Percentiles rank a stretch among this genome's conserved stretches.
These are phyloP conservation scores for Hypomecis atomaria DNA, from an alignment of 2,888 invertebrate genomes.

Conservation along the genomic window DNA sequence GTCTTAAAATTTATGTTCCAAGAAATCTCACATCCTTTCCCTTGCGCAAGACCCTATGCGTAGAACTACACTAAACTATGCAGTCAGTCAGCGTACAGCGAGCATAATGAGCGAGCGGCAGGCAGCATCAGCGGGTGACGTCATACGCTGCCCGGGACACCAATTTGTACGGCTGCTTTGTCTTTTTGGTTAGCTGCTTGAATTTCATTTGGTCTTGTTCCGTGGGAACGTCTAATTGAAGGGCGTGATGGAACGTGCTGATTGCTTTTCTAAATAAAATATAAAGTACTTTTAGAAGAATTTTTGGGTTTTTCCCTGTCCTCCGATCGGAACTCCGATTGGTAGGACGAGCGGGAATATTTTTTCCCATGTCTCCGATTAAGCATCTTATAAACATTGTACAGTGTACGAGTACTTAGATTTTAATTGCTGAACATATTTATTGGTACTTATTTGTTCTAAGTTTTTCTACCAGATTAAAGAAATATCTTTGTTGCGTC, in stretches of 20 bases:
- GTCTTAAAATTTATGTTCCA: no score
- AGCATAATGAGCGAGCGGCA: constrained; percentile 39
- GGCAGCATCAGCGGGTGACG: constrained; percentile 37
- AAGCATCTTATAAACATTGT: no score
- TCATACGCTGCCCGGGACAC: constrained; percentile 37
- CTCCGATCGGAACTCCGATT: no score
- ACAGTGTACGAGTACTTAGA: no score
- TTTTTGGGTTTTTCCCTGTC: no score
- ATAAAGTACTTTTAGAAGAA: background rate
- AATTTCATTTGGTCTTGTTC: constrained; percentile 32
- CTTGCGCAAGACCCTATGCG: constrained; percentile 13
- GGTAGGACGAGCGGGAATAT: no score
- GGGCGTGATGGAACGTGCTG: constrained; percentile 7
- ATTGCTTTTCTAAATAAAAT: constrained; percentile 10
- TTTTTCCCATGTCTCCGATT: no score
- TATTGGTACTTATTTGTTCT: no score
- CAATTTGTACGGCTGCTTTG: constrained; percentile 44
- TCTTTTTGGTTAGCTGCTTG: constrained; percentile 39
- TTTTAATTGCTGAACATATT: no score
- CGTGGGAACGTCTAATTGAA: constrained; percentile 33
- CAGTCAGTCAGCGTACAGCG: constrained; percentile 29
- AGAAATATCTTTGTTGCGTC: no score
- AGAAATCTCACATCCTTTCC: no score
- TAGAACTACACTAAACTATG: background rate
- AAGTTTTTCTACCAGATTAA: no score